Base-by-base conservation (phyloP, 1,140 invertebrate genomes). In the Drosophila sp. region DNA sequence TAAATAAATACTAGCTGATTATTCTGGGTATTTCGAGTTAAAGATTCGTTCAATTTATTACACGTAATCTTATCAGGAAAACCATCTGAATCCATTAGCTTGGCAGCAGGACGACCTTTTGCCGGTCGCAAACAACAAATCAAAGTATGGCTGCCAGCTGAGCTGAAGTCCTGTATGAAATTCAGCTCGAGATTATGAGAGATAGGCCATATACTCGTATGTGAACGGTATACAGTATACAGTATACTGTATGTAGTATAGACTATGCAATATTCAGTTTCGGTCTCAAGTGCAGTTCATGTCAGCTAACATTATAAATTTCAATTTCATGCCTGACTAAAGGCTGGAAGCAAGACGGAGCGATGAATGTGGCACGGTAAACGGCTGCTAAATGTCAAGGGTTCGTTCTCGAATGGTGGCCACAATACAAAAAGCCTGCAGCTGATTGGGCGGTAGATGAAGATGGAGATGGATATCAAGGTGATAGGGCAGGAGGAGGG, bases 241-340 rank as follows among this genome's bases (percentile, higher is more conserved):
- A 2, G 4, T 21, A 21, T 21, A 21, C 21, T 4, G 4, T 8
- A 8, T 9, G 38, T 7, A 9, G 27, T 14, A 11, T 14, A 29
- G 2, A 29, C 11, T 29, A 34, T 18, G 62, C 21, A 32, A 27
- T 41, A 40, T 54, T 7, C 56, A 45, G 56, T 13, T 54, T 7
- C 56, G 34, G 56, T 13, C 32, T 56, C 25, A 13, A 57, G 54
- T 64, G 53, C 51, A 46, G 40, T 63, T 76, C 57, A 73, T 75
- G 62, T 63, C 46, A 48, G 53, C 45, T 61, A 21, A 34, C 62
- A 86, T 80, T 86, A 86, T 86, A 80, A 73, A 87, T 86, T 86
- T 86, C 81, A 87, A 86, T 86, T 86, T 86, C 81, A 86, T 87
- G 81, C 74, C 82, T 78, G 48, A 78, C 74, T 84, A 80, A 58